Conservation (phyloP, 2,113 vertebrate genomes). For the Aix galericulata region DNA sequence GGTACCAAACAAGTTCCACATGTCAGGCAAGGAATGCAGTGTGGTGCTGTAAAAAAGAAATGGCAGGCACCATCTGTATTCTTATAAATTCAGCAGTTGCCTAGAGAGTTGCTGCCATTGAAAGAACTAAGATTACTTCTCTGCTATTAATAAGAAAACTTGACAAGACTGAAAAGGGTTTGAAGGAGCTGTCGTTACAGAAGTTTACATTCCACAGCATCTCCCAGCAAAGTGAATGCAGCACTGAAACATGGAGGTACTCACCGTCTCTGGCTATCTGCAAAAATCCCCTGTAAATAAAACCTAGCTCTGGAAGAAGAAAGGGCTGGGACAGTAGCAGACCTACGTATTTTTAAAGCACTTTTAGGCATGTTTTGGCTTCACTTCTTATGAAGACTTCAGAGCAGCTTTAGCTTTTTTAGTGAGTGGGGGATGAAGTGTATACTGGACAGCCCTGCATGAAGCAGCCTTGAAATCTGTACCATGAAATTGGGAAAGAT, state of each 20-base stretch:
- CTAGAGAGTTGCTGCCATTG: slow-evolving; percentile 55
- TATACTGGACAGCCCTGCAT: background rate
- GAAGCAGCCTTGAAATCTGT: background rate
- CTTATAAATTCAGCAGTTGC: slow-evolving; percentile 53
- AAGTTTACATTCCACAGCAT: slow-evolving; percentile 31
- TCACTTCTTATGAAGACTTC: background rate
- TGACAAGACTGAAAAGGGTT: slow-evolving; percentile 41
- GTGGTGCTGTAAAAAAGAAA: slow-evolving; percentile 41
- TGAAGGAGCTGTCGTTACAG: slow-evolving; percentile 30
- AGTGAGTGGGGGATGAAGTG: background rate
- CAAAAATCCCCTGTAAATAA: background rate
- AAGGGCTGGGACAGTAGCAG: background rate
- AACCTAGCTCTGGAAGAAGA: background rate
- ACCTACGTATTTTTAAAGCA: background rate
- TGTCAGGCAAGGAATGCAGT: slow-evolving; percentile 41
- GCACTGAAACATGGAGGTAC: background rate
- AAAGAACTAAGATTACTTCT: slow-evolving; percentile 46
- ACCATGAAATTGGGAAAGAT: background rate
- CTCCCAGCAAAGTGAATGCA: background rate
- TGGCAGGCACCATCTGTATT: slow-evolving; percentile 65
- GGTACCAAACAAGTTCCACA: slow-evolving; percentile 61
- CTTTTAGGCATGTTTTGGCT: background rate
- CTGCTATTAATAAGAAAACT: slow-evolving; percentile 53
- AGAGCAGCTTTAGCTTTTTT: background rate
- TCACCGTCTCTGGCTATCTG: background rate